Conservation (phyloP, 2,888 invertebrate genomes). For the Linyphia triangularis region DNA sequence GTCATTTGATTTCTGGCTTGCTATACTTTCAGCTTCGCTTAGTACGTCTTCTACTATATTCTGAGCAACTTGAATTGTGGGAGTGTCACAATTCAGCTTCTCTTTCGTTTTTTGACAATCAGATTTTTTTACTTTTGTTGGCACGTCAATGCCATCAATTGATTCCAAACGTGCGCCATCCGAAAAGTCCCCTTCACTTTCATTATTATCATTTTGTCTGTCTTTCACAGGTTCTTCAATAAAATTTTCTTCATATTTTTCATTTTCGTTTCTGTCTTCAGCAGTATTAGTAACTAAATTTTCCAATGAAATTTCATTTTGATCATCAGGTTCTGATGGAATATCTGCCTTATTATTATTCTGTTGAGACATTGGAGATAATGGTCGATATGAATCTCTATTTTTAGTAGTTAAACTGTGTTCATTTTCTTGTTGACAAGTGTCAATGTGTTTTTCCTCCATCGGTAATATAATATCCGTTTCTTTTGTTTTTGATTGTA, state of each 20-base stretch:
- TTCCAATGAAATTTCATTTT: background rate
- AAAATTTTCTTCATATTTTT: background rate
- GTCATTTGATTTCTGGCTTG: background rate
- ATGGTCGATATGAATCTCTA: background rate
- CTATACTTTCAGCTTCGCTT: background rate
- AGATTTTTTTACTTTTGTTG: background rate
- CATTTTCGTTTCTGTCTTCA: background rate
- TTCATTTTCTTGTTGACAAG: background rate
- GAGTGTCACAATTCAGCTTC: background rate
- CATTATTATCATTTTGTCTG: background rate
- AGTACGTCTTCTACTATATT: background rate
- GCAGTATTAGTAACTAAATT: background rate
- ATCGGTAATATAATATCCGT: background rate
- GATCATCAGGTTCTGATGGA: background rate
- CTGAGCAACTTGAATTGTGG: background rate
- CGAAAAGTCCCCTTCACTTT: slow-evolving; percentile 65
- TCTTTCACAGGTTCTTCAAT: background rate
- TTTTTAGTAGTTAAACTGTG: too few relatives aligned
- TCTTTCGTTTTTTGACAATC: background rate
- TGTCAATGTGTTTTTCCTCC: background rate
- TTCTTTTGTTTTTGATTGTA: background rate
- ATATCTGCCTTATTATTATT: background rate
- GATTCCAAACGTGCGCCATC: slow-evolving; percentile 37
- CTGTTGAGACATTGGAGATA: background rate
- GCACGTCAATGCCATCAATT: slow-evolving; percentile 56